Percentiles rank a stretch among this genome's conserved stretches.
phyloP scores from a whole-genome alignment of 2,113 vertebrate species.

The Numenius arquata region DNA sequence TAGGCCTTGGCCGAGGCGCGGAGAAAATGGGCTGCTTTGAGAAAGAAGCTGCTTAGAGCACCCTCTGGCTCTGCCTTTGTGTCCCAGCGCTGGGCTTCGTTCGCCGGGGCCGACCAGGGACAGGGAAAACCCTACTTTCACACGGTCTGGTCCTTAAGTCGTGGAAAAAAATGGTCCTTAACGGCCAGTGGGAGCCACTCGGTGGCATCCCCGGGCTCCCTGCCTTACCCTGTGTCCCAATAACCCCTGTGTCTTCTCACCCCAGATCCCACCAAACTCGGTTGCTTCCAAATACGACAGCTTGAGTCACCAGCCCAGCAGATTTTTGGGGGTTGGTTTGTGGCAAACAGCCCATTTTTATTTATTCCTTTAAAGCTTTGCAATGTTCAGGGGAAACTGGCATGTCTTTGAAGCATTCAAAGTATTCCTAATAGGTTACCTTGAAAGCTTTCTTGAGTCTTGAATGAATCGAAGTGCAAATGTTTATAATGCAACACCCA shows the following conservation, averaged over 20 bases:
- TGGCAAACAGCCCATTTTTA: neutral
- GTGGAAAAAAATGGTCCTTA: neutral
- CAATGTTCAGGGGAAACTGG: neutral
- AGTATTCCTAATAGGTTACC: slow-evolving; percentile 54
- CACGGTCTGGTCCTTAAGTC: accelerated
- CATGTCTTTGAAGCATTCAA: neutral
- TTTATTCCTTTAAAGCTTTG: slow-evolving; percentile 8
- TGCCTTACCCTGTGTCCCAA: too few species aligned
- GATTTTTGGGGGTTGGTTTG: neutral
- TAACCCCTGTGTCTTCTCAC: neutral
- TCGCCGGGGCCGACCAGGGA: accelerated
- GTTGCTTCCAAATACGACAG: accelerated
- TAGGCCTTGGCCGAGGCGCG: neutral
- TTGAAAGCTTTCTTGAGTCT: slow-evolving; percentile 61
- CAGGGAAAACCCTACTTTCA: neutral
- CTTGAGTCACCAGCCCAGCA: neutral
- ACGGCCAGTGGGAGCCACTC: neutral
- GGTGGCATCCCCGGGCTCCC: neutral
- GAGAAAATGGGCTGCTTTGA: neutral
- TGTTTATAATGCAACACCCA: slow-evolving; percentile 32
- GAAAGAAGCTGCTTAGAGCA: neutral
- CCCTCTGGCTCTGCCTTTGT: neutral
- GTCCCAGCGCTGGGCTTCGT: accelerated
- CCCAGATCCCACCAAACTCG: accelerated
- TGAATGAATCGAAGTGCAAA: slow-evolving; percentile 61